A percentile compares a stretch with the other conserved stretches of the same genome.
These are phyloP conservation scores for Brachycybe producta DNA, from an alignment of 2,888 invertebrate species.

Conservation along the genomic window DNA sequence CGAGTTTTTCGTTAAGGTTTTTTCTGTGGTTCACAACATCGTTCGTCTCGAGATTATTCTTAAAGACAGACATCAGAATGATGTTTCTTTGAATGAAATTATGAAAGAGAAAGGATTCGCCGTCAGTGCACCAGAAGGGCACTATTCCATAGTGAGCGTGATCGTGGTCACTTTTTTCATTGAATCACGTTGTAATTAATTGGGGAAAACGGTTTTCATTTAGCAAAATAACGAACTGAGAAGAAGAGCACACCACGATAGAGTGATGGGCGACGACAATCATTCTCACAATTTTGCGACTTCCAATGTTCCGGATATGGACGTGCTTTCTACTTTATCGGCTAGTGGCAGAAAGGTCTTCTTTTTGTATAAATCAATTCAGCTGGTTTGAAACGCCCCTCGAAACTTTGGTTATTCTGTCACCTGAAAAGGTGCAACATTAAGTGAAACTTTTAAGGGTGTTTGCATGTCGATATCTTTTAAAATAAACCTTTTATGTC, in stretches of 20 bases:
- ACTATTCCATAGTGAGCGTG: constrained; percentile 48
- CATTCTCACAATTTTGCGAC: too few species aligned
- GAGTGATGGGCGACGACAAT: too few species aligned
- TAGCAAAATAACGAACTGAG: constrained; percentile 45
- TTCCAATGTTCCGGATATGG: too few species aligned
- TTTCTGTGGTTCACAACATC: constrained; percentile 64
- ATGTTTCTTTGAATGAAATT: constrained; percentile 46
- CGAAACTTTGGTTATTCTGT: too few species aligned
- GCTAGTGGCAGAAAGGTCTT: too few species aligned
- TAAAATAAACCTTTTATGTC: too few species aligned
- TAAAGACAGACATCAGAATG: constrained; percentile 24
- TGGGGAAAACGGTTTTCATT: constrained; percentile 17
- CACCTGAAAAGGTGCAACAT: too few species aligned
- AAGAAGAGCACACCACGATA: constrained; percentile 1
- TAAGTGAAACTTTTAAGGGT: too few species aligned
- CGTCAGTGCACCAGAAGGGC: constrained; percentile 56
- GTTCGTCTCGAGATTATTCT: constrained; percentile 50
- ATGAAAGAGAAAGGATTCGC: constrained; percentile 52
- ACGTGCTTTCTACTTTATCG: too few species aligned
- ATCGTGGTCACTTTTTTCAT: constrained; percentile 2
- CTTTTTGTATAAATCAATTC: too few species aligned
- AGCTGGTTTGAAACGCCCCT: too few species aligned
- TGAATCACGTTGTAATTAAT: neutral
- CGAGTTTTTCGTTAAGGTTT: constrained; percentile 37
- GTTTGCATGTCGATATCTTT: too few species aligned